Evolutionary conservation across 2,888 invertebrate genomes (phyloP), one percentile per base, ranked within the genome.

Genomic region (Lepas anatifera): DNA sequence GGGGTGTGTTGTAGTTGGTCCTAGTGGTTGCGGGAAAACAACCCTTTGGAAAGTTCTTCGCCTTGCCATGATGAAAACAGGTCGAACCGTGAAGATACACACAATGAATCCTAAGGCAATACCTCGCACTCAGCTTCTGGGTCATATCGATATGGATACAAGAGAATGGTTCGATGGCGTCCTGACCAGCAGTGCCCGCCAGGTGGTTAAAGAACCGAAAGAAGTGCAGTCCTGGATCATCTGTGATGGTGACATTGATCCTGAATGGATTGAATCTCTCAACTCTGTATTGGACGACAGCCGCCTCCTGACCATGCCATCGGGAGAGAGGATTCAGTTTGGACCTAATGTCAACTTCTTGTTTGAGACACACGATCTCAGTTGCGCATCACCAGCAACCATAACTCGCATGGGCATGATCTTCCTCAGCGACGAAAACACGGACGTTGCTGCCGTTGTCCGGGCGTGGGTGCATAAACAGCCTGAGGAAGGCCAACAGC

Each of bases 281-380:
- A 99, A 99, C 83, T 98, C 98, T 0, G 98, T 99, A 25, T 82
- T 99, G 73, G 99, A 99, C 80, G 99, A 99, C 81, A 99, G 99
- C 81, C 87, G 95, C 69, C 84, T 98, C 67, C 83, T 98, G 63
- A 95, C 96, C 0, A 81, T 97, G 76, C 92, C 95, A 2, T 95
- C 96, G 7, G 99, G 99, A 68, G 96, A 97, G 87, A 86, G 98
- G 74, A 90, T 99, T 74, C 95, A 95, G 81, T 95, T 99, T 79
- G 92, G 91, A 0, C 84, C 86, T 10, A 95, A 94, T 80, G 92
- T 95, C 32, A 96, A 97, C 82, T 98, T 99, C 77, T 83, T 99
- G 70, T 99, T 99, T 81, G 99, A 99, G 81, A 97, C 96, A 0
- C 91, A 96, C 80, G 88, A 90, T 78, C 82, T 97, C 71, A 87